These are phyloP conservation scores for Synergus itoensis DNA, from an alignment of 2,888 invertebrate genomes.

Conservation along the genomic window DNA sequence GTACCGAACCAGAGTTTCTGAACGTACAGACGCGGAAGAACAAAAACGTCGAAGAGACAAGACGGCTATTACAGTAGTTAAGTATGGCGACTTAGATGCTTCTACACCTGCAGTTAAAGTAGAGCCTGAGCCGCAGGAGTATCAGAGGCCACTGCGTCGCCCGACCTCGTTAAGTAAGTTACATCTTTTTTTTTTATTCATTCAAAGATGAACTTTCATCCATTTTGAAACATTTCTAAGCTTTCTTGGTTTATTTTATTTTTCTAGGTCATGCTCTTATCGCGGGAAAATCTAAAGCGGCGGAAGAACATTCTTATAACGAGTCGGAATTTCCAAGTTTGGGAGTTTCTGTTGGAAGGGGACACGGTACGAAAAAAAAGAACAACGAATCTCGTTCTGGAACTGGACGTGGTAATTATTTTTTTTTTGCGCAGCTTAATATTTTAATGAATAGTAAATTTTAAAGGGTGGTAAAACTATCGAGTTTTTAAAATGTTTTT, in stretches of 20 bases:
- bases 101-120: neutral
- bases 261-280: conserved; percentile 8
- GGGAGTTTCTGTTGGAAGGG: conserved; percentile 15
- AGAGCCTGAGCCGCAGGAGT: neutral
- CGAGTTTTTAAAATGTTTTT: no score
- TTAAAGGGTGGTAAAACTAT: no score
- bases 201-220: neutral
- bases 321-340: conserved; percentile 21
- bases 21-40: conserved; percentile 59
- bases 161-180: neutral
- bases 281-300: neutral
- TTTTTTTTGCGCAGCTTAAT: neutral
- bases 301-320: neutral
- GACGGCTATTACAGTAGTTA: neutral
- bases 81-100: neutral
- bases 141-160: neutral
- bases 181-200: neutral
- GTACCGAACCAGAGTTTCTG: conserved; percentile 59
- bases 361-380: neutral
- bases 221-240: neutral
- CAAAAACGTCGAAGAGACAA: conserved; percentile 49
- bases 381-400: neutral
- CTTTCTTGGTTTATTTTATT: neutral
- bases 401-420: conserved; percentile 22
- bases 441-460: no score